Base-by-base conservation (phyloP, 1,140 invertebrate species). In the Euwallacea similis region DNA sequence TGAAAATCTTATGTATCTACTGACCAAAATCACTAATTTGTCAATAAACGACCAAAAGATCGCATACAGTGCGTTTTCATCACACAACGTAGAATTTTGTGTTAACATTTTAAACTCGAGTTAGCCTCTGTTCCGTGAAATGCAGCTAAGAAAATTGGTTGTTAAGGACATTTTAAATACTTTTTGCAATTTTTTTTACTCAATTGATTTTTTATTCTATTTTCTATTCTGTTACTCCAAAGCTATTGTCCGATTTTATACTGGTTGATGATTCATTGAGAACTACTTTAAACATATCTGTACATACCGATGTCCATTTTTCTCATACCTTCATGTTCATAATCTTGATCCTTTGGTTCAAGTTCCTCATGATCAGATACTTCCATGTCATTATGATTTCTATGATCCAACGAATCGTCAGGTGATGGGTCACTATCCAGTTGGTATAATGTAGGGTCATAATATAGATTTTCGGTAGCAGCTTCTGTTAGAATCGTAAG, bases 241-340 rank as follows among this genome's bases (percentile, higher is more conserved):
- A 33, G 4, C 21, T 33, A 33, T 33, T 2, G 21, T 33, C 4
- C 21, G 21, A 33, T 33, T 33, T 33, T 33, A 33, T 33, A 33
- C 21, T 33, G 21, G 4, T 33, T 33, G 21, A 33, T 33, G 21
- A 33, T 33, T 33, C 0, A 50, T 11, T 50, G 13, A 13, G 13
- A 50, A 50, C 47, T 6, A 2, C 13, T 50, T 50, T 6, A 11
- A 58, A 58, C 6, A 13, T 33, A 58, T 33, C 16, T 58, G 21
- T 2, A 10, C 55, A 58, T 58, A 33, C 21, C 4, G 21, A 33
- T 33, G 4, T 33, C 21, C 1, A 33, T 4, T 33, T 33, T 33
- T 50, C 9, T 50, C 46, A 77, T 77, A 54, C 76, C 74, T 43
- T 75, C 75, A 15, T 79, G 72, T 63, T 72, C 66, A 72, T 84